Conservation (phyloP, 2,113 vertebrate genomes). For the Pomatostomus ruficeps region DNA sequence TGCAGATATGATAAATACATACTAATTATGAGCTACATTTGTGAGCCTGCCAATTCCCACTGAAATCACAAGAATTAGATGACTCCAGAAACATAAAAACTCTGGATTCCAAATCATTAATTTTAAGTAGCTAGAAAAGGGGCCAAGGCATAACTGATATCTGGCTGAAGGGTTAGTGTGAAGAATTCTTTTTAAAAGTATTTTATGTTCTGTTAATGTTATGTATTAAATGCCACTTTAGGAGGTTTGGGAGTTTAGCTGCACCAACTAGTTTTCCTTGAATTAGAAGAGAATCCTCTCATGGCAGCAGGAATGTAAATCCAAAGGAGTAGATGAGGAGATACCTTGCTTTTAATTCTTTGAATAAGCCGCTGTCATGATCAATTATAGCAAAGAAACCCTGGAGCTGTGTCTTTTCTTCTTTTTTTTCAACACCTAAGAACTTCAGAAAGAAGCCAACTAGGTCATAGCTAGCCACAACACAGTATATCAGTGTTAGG, state of each 20-base stretch:
- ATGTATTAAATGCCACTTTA: not conserved
- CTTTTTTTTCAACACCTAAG: not conserved
- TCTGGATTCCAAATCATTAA: not conserved
- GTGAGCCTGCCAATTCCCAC: not conserved
- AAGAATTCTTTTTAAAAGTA: not conserved
- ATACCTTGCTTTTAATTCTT: not conserved
- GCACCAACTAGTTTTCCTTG: not conserved
- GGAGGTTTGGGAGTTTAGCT: not conserved
- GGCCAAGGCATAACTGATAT: not conserved
- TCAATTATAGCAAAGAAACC: not conserved
- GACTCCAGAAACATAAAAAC: not conserved
- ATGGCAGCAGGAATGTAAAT: not conserved
- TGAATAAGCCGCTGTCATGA: not conserved
- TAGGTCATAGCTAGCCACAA: not conserved
- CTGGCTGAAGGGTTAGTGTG: not conserved
- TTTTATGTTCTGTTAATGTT: not conserved
- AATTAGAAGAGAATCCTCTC: not conserved
- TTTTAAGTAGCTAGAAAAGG: not conserved
- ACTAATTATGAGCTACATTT: not conserved
- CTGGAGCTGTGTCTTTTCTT: not conserved
- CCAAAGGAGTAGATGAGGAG: not conserved
- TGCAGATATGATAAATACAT: not conserved
- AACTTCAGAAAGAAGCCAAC: not conserved
- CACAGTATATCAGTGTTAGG: not conserved
- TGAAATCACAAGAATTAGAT: not conserved